phyloP scores from a whole-genome alignment of 2,113 vertebrate genomes.

The Pteropus alecto region DNA sequence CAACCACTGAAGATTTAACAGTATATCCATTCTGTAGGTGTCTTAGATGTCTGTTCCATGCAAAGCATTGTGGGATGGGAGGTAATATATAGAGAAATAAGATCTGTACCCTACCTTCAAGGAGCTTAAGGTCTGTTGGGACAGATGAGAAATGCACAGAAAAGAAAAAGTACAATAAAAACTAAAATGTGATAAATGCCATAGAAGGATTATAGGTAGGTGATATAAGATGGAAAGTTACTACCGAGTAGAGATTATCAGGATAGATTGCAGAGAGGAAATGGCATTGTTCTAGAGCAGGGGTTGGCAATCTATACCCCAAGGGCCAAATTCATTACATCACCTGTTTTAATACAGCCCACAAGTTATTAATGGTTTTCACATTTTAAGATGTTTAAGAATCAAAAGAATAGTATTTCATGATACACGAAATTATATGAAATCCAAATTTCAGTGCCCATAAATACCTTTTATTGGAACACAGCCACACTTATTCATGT shows the following conservation, averaged over 20 bases:
- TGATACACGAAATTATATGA: neutral
- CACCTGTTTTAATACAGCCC: neutral
- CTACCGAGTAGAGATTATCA: neutral
- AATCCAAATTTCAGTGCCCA: conserved; percentile 4
- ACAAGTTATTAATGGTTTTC: neutral
- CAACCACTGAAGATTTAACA: neutral
- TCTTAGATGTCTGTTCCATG: neutral
- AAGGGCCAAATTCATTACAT: neutral
- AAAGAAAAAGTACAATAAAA: neutral
- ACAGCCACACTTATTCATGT: neutral
- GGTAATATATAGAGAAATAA: neutral
- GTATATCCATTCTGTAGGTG: neutral
- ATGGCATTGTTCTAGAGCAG: neutral
- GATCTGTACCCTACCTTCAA: neutral
- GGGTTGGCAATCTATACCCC: neutral
- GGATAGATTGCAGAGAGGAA: neutral
- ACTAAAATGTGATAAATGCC: neutral
- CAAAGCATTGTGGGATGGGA: neutral
- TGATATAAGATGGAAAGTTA: neutral
- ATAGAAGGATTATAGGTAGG: neutral
- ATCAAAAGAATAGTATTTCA: conserved; percentile 37
- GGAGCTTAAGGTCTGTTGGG: neutral
- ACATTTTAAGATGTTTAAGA: neutral
- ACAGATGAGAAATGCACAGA: conserved; percentile 2
- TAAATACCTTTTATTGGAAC: neutral